Evolutionary conservation across 2,113 vertebrate genomes (phyloP).

Genomic region (Scartelaos histophorus): DNA sequence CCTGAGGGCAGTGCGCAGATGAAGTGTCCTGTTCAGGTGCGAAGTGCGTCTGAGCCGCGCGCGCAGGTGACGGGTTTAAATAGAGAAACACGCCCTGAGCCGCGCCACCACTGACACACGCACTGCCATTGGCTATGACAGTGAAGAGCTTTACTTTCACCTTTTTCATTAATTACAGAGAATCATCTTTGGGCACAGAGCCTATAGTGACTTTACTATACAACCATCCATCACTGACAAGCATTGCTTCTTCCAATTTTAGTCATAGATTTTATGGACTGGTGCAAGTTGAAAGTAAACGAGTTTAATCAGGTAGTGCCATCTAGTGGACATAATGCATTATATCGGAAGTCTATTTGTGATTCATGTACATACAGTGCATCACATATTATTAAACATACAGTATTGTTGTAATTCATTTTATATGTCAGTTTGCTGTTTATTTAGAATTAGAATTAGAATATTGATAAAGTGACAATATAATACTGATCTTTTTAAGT

Average conservation of each 20-base stretch:
- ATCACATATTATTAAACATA: not conserved
- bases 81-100: slow-evolving; percentile 67
- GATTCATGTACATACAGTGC: too few relatives aligned
- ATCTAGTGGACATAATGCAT: slow-evolving; percentile 37
- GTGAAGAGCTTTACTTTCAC: slow-evolving; percentile 26
- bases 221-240: not conserved
- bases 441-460: too few relatives aligned
- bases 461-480: too few relatives aligned
- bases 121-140: slow-evolving; percentile 60
- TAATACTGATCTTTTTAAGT: too few relatives aligned
- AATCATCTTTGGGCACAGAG: not conserved
- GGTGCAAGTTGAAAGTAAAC: not conserved
- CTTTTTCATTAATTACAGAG: not conserved
- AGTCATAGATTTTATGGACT: too few relatives aligned
- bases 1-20: slow-evolving; percentile 39
- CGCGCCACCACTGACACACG: slow-evolving; percentile 1
- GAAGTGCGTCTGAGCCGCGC: slow-evolving; percentile 33
- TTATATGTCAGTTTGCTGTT: too few relatives aligned
- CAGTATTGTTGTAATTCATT: too few relatives aligned
- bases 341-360: not conserved
- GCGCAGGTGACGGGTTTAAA: slow-evolving; percentile 61
- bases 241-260: not conserved
- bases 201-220: not conserved
- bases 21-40: slow-evolving; percentile 41
- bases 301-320: slow-evolving; percentile 9